A percentile compares a stretch with the other conserved stretches of the same genome.
Conservation (phyloP, 2,888 invertebrate species). For the Melieria picta region DNA sequence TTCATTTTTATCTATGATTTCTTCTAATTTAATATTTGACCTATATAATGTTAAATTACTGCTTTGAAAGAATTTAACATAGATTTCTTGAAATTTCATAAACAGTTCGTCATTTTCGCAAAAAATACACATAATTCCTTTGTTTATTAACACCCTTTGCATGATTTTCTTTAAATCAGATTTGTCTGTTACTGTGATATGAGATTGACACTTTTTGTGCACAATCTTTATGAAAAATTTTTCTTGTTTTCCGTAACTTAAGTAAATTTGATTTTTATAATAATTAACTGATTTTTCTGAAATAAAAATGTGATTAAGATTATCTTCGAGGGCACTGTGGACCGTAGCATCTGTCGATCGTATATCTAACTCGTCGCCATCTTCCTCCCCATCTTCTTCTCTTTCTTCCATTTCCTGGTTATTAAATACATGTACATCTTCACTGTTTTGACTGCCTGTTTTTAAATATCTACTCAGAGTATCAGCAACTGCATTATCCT, state of each 20-base stretch:
- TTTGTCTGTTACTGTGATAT: conserved; percentile 6
- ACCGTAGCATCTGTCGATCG: conserved; percentile 20
- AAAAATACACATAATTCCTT: conserved; percentile 17
- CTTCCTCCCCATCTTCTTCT: conserved; percentile 26
- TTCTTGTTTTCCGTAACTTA: conserved; percentile 12
- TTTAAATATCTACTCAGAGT: conserved; percentile 31
- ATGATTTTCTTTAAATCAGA: conserved; percentile 11
- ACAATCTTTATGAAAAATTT: conserved; percentile 25
- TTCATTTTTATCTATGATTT: no score
- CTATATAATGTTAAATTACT: no score
- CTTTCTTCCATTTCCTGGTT: not conserved
- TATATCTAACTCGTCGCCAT: conserved; percentile 42
- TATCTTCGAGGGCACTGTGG: conserved; percentile 40
- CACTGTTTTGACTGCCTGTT: not conserved
- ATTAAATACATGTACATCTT: no score
- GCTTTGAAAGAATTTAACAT: no score
- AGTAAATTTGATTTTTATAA: conserved; percentile 34
- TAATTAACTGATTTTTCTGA: conserved; percentile 28
- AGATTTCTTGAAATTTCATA: conserved; percentile 39
- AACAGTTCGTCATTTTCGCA: conserved; percentile 13
- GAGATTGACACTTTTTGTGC: conserved; percentile 29
- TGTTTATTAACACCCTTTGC: conserved; percentile 14
- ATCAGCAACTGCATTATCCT: no score
- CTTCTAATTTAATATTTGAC: no score
- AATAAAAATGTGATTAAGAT: conserved; percentile 11